A percentile compares a stretch with the other conserved stretches of the same genome.
phyloP scores from a whole-genome alignment of 2,888 invertebrate species.

The Luffia ferchaultella region DNA sequence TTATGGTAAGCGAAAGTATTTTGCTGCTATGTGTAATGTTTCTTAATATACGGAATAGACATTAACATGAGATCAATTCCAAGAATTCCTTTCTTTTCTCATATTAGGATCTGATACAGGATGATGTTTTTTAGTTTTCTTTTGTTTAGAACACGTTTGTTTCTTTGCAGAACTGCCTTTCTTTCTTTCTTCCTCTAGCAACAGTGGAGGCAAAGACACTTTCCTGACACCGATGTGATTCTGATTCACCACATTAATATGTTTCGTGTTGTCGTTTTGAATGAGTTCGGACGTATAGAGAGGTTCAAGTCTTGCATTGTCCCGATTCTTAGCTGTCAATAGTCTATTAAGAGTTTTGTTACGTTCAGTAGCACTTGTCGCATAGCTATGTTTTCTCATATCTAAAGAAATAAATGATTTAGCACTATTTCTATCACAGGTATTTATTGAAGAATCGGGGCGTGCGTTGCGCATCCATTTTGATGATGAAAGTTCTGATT shows the following conservation, averaged over 20 bases:
- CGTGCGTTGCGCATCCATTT: slow-evolving; percentile 51
- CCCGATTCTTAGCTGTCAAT: slow-evolving; percentile 45
- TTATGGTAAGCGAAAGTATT: no score
- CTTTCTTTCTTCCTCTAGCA: slow-evolving; percentile 47
- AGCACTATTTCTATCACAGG: slow-evolving; percentile 54
- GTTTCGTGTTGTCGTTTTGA: slow-evolving; percentile 25
- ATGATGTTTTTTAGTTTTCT: not conserved
- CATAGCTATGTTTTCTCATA: slow-evolving; percentile 32
- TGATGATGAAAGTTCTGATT: slow-evolving; percentile 54
- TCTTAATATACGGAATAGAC: no score
- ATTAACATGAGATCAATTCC: no score
- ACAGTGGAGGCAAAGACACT: slow-evolving; percentile 51
- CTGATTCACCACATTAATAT: slow-evolving; percentile 24
- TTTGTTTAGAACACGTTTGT: slow-evolving; percentile 32
- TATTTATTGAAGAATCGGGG: slow-evolving; percentile 48
- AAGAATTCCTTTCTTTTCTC: no score
- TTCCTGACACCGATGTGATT: slow-evolving; percentile 47
- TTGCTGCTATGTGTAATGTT: no score
- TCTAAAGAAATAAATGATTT: slow-evolving; percentile 55
- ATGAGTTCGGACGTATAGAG: slow-evolving; percentile 37
- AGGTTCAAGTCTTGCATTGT: slow-evolving; percentile 39
- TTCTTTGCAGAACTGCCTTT: slow-evolving; percentile 22
- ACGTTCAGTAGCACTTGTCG: slow-evolving; percentile 38
- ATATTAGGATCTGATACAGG: no score
- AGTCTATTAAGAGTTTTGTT: slow-evolving; percentile 36